Percentiles rank a stretch among this genome's conserved stretches.
These are phyloP conservation scores for Crotalus horridus DNA, from an alignment of 2,113 vertebrate species.

Conservation along the genomic window DNA sequence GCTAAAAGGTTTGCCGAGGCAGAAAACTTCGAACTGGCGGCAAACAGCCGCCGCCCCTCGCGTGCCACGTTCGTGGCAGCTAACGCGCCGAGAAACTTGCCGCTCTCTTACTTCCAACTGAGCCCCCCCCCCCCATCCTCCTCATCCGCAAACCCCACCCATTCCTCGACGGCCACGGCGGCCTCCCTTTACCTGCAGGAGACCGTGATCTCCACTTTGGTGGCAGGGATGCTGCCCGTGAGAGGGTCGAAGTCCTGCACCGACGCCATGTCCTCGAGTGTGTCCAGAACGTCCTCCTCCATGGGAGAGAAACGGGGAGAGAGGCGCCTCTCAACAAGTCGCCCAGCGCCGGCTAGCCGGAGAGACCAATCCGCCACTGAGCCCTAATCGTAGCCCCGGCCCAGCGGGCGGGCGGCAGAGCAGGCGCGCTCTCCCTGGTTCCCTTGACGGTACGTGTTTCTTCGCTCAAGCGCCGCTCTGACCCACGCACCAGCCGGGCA, in stretches of 20 bases:
- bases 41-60: neutral
- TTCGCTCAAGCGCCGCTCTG: neutral
- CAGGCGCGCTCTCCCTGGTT: neutral
- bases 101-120: neutral
- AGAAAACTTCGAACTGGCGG: neutral
- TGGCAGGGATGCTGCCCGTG: conserved; percentile 86
- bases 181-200: conserved; percentile 81
- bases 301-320: neutral
- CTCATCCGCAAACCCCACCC: neutral
- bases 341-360: neutral
- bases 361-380: neutral
- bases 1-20: neutral
- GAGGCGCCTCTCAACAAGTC: neutral
- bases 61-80: neutral
- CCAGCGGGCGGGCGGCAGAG: neutral
- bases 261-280: conserved; percentile 84
- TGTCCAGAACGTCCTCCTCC: conserved; percentile 81
- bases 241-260: conserved; percentile 86
- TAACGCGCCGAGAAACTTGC: neutral
- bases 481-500: neutral
- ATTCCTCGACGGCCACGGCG: too few species aligned
- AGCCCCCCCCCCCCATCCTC: neutral
- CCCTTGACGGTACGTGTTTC: neutral
- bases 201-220: conserved; percentile 93
- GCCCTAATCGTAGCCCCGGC: neutral